These are phyloP conservation scores for Gadopsis marmoratus DNA, from an alignment of 2,797 vertebrate species.

Conservation along the genomic window DNA sequence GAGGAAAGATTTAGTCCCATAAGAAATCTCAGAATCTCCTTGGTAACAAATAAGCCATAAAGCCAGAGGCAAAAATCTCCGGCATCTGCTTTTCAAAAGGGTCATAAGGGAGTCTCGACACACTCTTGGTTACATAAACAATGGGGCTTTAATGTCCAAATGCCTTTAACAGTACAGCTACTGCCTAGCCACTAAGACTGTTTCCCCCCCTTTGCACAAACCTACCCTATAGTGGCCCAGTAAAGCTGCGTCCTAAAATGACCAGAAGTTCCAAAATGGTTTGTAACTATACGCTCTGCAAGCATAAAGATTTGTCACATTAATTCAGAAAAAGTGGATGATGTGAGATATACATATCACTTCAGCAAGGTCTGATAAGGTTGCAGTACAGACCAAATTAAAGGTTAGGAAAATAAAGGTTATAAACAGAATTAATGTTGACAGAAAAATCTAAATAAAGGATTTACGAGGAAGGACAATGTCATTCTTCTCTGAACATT, in stretches of 20 bases:
- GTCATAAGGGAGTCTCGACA: slow-evolving; percentile 76
- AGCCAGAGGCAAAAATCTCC: slow-evolving; percentile 74
- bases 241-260: slow-evolving; percentile 26
- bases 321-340: slow-evolving; percentile 13
- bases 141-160: slow-evolving; percentile 80
- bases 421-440: slow-evolving; percentile 41
- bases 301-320: slow-evolving; percentile 29
- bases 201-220: slow-evolving; percentile 55
- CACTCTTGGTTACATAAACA: slow-evolving; percentile 85
- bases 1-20: slow-evolving; percentile 48
- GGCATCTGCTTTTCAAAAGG: slow-evolving; percentile 78
- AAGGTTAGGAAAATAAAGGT: slow-evolving; percentile 34
- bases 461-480: slow-evolving; percentile 51
- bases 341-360: slow-evolving; percentile 13
- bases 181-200: slow-evolving; percentile 65
- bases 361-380: slow-evolving; percentile 11
- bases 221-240: slow-evolving; percentile 37
- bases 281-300: background rate
- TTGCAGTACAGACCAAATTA: slow-evolving; percentile 30
- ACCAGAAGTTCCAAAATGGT: slow-evolving; percentile 22
- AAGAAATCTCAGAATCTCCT: slow-evolving; percentile 64
- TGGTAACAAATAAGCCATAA: slow-evolving; percentile 76
- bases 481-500: slow-evolving; percentile 50
- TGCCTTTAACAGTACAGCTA: slow-evolving; percentile 83
- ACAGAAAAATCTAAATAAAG: slow-evolving; percentile 53